Percentiles rank a stretch among this genome's conserved stretches.
Evolutionary conservation across 2,888 invertebrate genomes (phyloP).

Genomic region (Hipparchia semele): DNA sequence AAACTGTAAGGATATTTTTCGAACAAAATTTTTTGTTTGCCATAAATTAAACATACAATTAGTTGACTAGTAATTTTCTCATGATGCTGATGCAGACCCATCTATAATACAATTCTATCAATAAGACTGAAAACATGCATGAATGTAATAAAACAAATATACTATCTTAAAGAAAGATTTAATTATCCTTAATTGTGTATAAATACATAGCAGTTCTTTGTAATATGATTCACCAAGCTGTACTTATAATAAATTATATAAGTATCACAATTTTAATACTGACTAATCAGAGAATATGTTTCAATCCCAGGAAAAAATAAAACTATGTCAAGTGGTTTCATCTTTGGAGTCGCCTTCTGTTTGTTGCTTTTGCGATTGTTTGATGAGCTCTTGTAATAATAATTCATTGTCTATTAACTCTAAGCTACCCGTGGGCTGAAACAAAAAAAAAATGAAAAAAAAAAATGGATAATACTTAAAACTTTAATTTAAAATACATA

Average conservation of each 20-base stretch:
- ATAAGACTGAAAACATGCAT: too few relatives aligned
- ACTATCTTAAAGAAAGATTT: slow-evolving; percentile 5
- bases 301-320: slow-evolving; percentile 68
- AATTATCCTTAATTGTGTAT: slow-evolving; percentile 22
- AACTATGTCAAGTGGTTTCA: slow-evolving; percentile 68
- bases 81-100: too few relatives aligned
- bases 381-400: slow-evolving; percentile 68
- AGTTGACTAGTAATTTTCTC: too few relatives aligned
- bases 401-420: slow-evolving; percentile 73
- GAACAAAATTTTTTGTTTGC: too few relatives aligned
- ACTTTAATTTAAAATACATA: too few relatives aligned
- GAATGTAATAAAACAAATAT: slow-evolving; percentile 2
- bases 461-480: too few relatives aligned
- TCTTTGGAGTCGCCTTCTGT: slow-evolving; percentile 56
- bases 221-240: slow-evolving; percentile 34
- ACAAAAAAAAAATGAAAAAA: slow-evolving; percentile 33
- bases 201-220: slow-evolving; percentile 20
- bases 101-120: too few relatives aligned
- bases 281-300: slow-evolving; percentile 52
- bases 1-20: too few relatives aligned
- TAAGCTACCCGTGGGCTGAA: slow-evolving; percentile 68
- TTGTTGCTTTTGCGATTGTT: slow-evolving; percentile 62
- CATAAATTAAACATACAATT: too few relatives aligned
- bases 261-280: slow-evolving; percentile 71
- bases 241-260: slow-evolving; percentile 43